Conservation (phyloP, 2,888 invertebrate species). For the Oscheius onirici region DNA sequence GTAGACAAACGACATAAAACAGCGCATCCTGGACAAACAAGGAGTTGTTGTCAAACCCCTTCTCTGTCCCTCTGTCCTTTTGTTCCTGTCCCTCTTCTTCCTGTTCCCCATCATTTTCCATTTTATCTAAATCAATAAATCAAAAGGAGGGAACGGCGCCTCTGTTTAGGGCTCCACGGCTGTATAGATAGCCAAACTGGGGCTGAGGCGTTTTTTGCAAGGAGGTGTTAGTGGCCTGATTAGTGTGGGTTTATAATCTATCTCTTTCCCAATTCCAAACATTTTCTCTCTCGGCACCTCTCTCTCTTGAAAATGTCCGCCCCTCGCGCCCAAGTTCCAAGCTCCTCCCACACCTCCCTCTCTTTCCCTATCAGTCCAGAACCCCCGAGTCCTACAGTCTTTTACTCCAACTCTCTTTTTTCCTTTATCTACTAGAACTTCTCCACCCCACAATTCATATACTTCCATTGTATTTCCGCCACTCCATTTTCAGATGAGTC, state of each 20-base stretch:
- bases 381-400: constrained; percentile 3
- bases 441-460: background rate
- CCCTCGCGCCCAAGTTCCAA: background rate
- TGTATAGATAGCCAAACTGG: too few species aligned
- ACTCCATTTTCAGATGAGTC: background rate
- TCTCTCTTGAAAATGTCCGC: constrained; percentile 2
- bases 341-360: constrained; percentile 13
- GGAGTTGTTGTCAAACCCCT: too few species aligned
- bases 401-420: constrained; percentile 15
- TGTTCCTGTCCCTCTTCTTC: too few species aligned
- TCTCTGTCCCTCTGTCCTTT: too few species aligned
- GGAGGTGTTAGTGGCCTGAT: too few species aligned
- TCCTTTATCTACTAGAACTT: background rate
- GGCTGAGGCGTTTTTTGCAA: too few species aligned
- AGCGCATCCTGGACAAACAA: background rate
- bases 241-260: background rate
- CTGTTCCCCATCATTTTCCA: too few species aligned
- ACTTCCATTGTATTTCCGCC: background rate
- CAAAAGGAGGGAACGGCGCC: too few species aligned
- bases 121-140: too few species aligned
- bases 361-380: constrained; percentile 10
- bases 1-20: constrained; percentile 21
- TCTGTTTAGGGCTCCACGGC: too few species aligned
- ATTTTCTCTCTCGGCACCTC: constrained; percentile 1
- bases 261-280: background rate